Percentiles rank a stretch among this genome's conserved stretches.
Conservation (phyloP, 2,113 vertebrate species). For the Benitochromis conjunctus region DNA sequence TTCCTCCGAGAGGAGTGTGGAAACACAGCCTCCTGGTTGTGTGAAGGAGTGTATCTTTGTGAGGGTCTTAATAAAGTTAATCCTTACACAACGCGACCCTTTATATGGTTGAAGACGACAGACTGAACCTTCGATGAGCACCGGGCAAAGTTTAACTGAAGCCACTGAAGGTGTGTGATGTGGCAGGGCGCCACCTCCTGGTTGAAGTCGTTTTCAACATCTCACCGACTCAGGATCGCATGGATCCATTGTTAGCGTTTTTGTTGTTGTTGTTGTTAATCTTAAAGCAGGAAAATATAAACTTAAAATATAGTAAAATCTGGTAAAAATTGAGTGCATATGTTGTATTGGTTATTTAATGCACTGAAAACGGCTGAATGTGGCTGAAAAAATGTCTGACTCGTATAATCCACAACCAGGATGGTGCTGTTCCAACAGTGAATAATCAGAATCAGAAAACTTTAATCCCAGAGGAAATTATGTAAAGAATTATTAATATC, state of each 20-base stretch:
- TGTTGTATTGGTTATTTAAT: neutral
- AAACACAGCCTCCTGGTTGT: constrained; percentile 12
- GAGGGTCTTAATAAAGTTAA: neutral
- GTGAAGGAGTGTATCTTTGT: neutral
- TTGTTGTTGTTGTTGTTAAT: too few species aligned
- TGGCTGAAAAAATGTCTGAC: neutral
- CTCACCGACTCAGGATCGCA: neutral
- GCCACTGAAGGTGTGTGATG: neutral
- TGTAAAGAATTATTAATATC: neutral
- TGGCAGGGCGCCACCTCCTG: constrained; percentile 16
- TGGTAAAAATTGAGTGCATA: too few species aligned
- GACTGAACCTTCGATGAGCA: neutral
- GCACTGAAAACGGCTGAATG: neutral
- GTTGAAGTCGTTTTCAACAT: neutral
- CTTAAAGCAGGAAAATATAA: neutral
- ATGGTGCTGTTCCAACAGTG: neutral
- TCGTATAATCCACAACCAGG: neutral
- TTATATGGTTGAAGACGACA: neutral
- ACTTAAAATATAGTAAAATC: neutral
- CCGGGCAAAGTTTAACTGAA: neutral
- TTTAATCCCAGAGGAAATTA: neutral
- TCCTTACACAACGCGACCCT: neutral
- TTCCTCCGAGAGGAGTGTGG: constrained; percentile 37
- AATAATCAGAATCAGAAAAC: neutral
- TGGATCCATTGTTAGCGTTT: neutral